These are phyloP conservation scores for Brachionus calyciflorus DNA, from an alignment of 1,140 invertebrate species.

Conservation along the genomic window DNA sequence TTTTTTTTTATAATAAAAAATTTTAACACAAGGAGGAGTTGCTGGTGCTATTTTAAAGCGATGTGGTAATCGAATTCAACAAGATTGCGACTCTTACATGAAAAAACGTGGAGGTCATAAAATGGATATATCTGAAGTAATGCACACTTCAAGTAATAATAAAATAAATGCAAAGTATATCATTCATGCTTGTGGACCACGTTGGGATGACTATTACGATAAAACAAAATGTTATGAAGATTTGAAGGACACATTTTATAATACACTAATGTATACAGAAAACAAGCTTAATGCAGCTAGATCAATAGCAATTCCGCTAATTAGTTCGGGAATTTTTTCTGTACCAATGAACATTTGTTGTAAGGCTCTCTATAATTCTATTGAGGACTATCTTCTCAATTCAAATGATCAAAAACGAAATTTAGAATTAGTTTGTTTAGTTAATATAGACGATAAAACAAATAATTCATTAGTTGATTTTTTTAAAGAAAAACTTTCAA, in stretches of 20 bases:
- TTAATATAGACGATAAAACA: conserved; percentile 15
- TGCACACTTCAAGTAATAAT: too few species aligned
- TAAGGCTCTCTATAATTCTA: neutral
- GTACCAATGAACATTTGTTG: neutral
- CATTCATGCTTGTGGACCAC: too few species aligned
- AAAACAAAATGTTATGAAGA: neutral
- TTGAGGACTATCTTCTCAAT: neutral
- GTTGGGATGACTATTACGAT: too few species aligned
- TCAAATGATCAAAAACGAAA: neutral
- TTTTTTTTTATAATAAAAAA: too few species aligned
- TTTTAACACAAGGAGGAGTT: too few species aligned
- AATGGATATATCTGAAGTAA: too few species aligned
- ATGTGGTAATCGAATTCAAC: too few species aligned
- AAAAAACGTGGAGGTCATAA: too few species aligned
- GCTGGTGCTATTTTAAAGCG: too few species aligned
- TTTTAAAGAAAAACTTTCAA: conserved; percentile 2
- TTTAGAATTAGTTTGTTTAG: neutral
- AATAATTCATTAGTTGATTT: neutral
- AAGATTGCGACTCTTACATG: too few species aligned
- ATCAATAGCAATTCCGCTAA: conserved; percentile 1
- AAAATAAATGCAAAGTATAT: too few species aligned
- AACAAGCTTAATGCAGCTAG: neutral
- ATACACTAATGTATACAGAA: neutral
- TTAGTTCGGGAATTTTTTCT: neutral
- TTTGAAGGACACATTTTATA: neutral